Evolutionary conservation across 2,113 vertebrate species (phyloP), one percentile per base, ranked within the genome.

Genomic region (Periophthalmus modestus): DNA sequence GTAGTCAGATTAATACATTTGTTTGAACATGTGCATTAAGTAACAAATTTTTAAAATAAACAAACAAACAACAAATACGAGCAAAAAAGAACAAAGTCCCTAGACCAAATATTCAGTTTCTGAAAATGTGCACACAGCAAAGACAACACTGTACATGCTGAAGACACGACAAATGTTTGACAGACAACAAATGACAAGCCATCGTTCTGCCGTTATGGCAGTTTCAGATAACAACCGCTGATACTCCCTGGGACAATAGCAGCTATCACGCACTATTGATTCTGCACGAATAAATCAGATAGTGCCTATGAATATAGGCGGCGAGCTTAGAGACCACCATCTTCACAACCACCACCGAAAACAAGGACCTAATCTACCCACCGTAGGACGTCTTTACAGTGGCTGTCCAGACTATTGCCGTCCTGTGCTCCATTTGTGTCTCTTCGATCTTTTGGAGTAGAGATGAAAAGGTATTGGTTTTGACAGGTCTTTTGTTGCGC

Each of bases 201-300:
- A 7, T 39, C 61, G 33, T 61, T 69, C 28, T 46, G 18, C 54
- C 9, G 23, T 55, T 24, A 11, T 2, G 15, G 19, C 57, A 69
- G 15, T 55, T 75, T 63, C 62, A n/a, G 36, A 12, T 67, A 46
- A 24, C 21, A 57, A 71, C 12, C 5, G 1, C 18, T 1, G 0
- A 46, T 23, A 46, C 34, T 24, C 47, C 48, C 33, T 16, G 23
- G 59, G 12, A 61, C 33, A 75, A 21, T 54, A 65, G 43, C 18
- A 43, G 63, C 39, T 47, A 69, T 13, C 52, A 61, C 39, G n/a
- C 7, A 13, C 52, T 75, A 75, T 73, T 81, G 61, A 73, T 81
- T 68, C 75, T 46, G 69, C 19, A 66, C 55, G 47, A 73, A 79
- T 61, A 75, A 82, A 67, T 72, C 47, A 69, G 15, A 47, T 9